Evolutionary conservation across 2,888 invertebrate genomes (phyloP), one percentile per base, ranked within the genome.

Genomic region (Dasysyrphus albostriatus): DNA sequence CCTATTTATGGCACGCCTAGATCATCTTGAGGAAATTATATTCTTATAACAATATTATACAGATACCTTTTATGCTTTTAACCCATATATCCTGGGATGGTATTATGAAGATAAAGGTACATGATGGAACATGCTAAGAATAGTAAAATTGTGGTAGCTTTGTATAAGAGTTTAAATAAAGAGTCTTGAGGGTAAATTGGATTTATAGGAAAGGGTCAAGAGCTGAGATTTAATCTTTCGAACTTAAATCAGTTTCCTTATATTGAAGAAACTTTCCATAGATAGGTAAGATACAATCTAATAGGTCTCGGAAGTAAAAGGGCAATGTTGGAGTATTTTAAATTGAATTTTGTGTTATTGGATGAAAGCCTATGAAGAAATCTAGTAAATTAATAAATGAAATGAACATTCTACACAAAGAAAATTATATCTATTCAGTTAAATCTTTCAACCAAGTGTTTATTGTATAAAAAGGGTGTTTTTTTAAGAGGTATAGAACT

Each of bases 1-100:
- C 70, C 67, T 59, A 83, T 83, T 87, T 78, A 61, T 75, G 59
- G 42, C 72, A 56, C 75, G 61, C 72, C 78, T 83, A 83, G 72
- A 75, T 75, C 74, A 79, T 87, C 70, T 72, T 78, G 63, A 49
- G 44, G 54, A 70, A 70, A 63, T 61, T 61, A 39, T 42, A 24
- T 61, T 3, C 14, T 42, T 42, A 24, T 39, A 14, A 42, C 42
- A 61, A 42, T 65, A 73, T 65, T 65, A 63, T 24, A 49, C n/a
- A 49, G 63, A 77, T 76, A 75, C 75, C 61, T 77, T 72, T 81
- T 76, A 73, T 63, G 73, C 42, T 77, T 49, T 42, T 69, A 5
- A 19, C 19, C 61, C 37, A 61, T 8, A 39, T 24, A 39, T 24
- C 39, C 24, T 54, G 7, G 54, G 1, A 24, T 59, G 39, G 59